These are phyloP conservation scores for Xestia ashworthii DNA, from an alignment of 2,888 invertebrate genomes.

Conservation along the genomic window DNA sequence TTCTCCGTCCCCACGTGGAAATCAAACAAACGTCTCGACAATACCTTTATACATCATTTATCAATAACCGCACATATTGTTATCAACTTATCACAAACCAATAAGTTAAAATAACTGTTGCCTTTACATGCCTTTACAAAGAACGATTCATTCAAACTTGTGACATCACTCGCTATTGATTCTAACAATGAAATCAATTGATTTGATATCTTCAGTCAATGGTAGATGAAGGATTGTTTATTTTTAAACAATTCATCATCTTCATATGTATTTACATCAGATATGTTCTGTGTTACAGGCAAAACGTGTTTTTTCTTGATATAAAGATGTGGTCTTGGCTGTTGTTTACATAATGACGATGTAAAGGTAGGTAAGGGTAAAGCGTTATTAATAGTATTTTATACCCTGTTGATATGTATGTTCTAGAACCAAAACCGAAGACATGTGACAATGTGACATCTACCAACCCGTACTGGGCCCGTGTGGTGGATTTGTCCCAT, in stretches of 20 bases:
- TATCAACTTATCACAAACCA: constrained; percentile 53
- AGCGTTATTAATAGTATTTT: too few relatives aligned
- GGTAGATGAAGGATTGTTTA: constrained; percentile 52
- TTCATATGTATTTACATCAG: constrained; percentile 6
- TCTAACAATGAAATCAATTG: constrained; percentile 56
- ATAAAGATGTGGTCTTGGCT: neutral
- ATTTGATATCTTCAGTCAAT: constrained; percentile 55
- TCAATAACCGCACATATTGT: constrained; percentile 43
- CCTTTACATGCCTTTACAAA: constrained; percentile 38
- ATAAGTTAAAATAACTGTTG: constrained; percentile 56
- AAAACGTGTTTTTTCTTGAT: neutral
- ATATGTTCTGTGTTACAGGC: neutral
- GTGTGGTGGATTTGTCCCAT: too few relatives aligned
- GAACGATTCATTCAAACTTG: constrained; percentile 12
- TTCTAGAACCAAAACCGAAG: too few relatives aligned
- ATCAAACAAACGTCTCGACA: constrained; percentile 45
- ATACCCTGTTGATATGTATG: neutral
- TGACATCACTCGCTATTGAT: constrained; percentile 53
- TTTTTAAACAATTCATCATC: constrained; percentile 1
- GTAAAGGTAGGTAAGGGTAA: neutral
- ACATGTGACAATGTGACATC: too few relatives aligned
- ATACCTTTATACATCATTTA: constrained; percentile 41
- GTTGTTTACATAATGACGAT: neutral
- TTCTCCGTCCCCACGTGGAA: constrained; percentile 20
- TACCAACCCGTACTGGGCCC: too few relatives aligned